A percentile compares a stretch with the other conserved stretches of the same genome.
These are phyloP conservation scores for Halichoeres trimaculatus DNA, from an alignment of 2,113 vertebrate genomes.

Conservation along the genomic window DNA sequence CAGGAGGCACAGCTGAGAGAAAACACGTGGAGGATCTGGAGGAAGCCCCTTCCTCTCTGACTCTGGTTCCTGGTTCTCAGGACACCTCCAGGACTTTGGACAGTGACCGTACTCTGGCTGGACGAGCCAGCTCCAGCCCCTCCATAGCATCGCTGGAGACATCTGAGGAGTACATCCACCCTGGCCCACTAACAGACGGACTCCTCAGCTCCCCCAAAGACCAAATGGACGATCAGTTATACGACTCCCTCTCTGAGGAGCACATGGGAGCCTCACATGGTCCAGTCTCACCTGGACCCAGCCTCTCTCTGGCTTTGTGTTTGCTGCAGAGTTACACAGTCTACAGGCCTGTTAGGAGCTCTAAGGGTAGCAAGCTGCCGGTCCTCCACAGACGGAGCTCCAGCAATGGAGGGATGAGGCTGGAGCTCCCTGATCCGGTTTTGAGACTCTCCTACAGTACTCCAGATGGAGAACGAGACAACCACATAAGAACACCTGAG, in stretches of 20 bases:
- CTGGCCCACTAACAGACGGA: constrained; percentile 74
- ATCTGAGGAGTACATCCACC: constrained; percentile 74
- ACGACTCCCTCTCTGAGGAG: constrained; percentile 84
- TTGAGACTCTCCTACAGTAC: constrained; percentile 45
- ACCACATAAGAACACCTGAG: constrained; percentile 48
- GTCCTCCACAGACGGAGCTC: constrained; percentile 82
- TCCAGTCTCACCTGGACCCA: constrained; percentile 54
- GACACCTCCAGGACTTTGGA: constrained; percentile 71
- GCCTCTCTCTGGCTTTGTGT: constrained; percentile 86
- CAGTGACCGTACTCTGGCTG: constrained; percentile 86
- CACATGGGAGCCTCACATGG: constrained; percentile 61
- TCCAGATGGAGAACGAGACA: constrained; percentile 44
- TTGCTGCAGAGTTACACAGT: constrained; percentile 84
- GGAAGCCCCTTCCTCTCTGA: constrained; percentile 78
- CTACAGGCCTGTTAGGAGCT: constrained; percentile 88
- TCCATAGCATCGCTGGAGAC: constrained; percentile 88
- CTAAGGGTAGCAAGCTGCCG: constrained; percentile 90
- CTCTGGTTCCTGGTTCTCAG: constrained; percentile 77
- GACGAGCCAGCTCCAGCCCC: constrained; percentile 83
- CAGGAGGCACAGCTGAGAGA: constrained; percentile 38
- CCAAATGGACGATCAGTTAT: constrained; percentile 79
- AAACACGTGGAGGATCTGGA: constrained; percentile 73
- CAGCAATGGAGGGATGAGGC: constrained; percentile 65
- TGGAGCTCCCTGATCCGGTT: constrained; percentile 59
- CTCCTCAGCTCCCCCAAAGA: constrained; percentile 58